Base-by-base conservation (phyloP, 2,113 vertebrate species). In the Leucosticte australis region DNA sequence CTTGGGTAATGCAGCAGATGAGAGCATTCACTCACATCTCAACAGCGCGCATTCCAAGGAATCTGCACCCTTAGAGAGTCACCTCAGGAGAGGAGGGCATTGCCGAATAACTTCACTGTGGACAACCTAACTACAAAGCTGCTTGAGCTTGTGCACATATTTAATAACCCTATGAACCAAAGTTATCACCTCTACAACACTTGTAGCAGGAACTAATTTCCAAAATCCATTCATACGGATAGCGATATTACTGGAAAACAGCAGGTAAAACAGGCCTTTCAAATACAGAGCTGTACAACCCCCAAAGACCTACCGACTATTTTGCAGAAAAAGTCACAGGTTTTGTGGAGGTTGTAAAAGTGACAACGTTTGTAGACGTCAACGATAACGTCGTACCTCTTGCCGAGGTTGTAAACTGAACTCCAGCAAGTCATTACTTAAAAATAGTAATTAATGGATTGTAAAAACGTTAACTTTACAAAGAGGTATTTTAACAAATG, bases 1-100 rank as follows among this genome's bases (percentile, higher is more conserved):
- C 71, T 69, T 33, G 28, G 31, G 20, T 57, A 85, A 52, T 1
- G 12, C 37, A 89, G 47, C 35, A 88, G 10, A 57, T 15, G 57
- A 83, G 23, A 69, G 9, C 10, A 7, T n/a, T 21, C 24, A 41
- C n/a, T 8, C 24, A 8, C 82, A 50, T 62, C 53, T 46, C 70
- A 53, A 42, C 37, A 35, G 31, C 2, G 0, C 0, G 0, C 10
- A 3, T 53, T 83, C 63, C 67, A 53, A n/a, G 23, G 42, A 62
- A 83, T 31, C 68, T 23, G 26, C 13, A n/a, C 46, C 37, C 87
- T 30, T 9, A 52, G 6, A 67, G 8, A 73, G 20, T 16, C 26
- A 65, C 41, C n/a, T 23, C 0, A 53, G 20, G 14, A 79, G 17
- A 65, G 11, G 35, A 63, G 8, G 30, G n/a, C 67, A 75, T 4